Conservation (phyloP, 2,888 invertebrate species). For the Mythimna loreyi region DNA sequence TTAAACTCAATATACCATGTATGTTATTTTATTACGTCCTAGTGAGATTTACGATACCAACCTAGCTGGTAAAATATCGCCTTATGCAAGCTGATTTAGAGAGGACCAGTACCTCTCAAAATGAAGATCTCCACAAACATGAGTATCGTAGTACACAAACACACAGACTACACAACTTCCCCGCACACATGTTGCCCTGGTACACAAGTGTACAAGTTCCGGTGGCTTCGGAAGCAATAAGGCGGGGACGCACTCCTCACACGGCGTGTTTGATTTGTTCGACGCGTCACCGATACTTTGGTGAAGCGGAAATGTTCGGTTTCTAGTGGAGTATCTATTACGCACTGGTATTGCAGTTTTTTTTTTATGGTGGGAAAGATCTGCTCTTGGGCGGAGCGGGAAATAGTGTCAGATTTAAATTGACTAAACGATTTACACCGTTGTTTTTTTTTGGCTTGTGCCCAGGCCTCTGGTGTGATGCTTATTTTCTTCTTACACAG, state of each 20-base stretch:
- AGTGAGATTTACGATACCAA: not conserved
- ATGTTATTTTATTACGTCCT: too few species aligned
- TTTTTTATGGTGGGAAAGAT: too few species aligned
- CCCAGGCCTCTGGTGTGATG: too few species aligned
- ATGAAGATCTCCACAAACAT: conserved; percentile 25
- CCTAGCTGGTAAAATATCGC: not conserved
- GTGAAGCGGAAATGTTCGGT: conserved; percentile 15
- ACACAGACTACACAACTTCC: conserved; percentile 7
- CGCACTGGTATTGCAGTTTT: not conserved
- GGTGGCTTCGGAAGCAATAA: conserved; percentile 49
- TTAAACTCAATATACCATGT: too few species aligned
- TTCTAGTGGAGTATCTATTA: conserved; percentile 7
- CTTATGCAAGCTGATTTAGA: not conserved
- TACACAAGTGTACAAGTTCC: conserved; percentile 15
- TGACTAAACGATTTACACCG: too few species aligned
- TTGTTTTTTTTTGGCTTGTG: too few species aligned
- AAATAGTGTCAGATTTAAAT: too few species aligned
- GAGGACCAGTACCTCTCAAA: not conserved
- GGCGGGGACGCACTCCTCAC: conserved; percentile 21
- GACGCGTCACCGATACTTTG: conserved; percentile 12
- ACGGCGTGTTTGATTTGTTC: conserved; percentile 31
- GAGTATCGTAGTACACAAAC: conserved; percentile 12
- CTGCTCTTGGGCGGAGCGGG: too few species aligned
- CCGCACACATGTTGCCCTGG: not conserved
- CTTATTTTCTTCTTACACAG: too few species aligned